A percentile compares a stretch with the other conserved stretches of the same genome.
These are phyloP conservation scores for Sesamia inferens DNA, from an alignment of 2,888 invertebrate species.

Conservation along the genomic window DNA sequence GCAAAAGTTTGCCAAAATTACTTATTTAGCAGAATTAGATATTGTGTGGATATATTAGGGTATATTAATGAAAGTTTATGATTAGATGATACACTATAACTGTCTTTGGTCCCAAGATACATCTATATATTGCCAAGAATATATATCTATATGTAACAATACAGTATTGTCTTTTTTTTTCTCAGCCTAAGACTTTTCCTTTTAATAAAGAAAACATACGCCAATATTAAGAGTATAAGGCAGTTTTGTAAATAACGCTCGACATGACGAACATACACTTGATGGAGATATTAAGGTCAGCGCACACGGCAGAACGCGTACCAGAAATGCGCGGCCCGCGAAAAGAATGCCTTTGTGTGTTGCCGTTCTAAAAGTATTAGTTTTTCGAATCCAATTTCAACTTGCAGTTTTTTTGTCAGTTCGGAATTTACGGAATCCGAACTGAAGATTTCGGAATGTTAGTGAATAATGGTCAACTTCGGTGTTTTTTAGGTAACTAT, in stretches of 20 bases:
- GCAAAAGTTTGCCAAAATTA: constrained; percentile 8
- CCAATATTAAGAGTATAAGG: constrained; percentile 16
- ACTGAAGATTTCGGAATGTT: constrained; percentile 64
- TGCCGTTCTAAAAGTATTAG: constrained; percentile 73
- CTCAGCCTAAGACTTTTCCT: no score
- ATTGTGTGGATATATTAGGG: background rate
- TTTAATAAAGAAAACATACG: constrained; percentile 15
- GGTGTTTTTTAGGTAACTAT: constrained; percentile 33
- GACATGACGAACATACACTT: constrained; percentile 47
- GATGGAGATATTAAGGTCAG: constrained; percentile 69
- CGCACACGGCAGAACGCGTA: constrained; percentile 69
- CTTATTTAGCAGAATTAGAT: constrained; percentile 5
- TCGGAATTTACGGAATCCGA: constrained; percentile 69
- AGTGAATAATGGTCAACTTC: constrained; percentile 63
- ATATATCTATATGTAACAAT: background rate
- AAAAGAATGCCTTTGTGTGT: constrained; percentile 75
- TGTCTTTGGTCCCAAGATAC: background rate
- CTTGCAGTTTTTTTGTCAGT: constrained; percentile 71
- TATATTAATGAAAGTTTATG: background rate
- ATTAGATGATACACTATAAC: background rate
- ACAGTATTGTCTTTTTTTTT: background rate
- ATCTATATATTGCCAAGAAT: background rate
- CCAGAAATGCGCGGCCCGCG: constrained; percentile 64
- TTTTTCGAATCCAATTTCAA: constrained; percentile 76
- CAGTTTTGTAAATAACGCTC: constrained; percentile 35